A percentile compares a stretch with the other conserved stretches of the same genome.
Conservation (phyloP, 2,888 invertebrate species). For the Lampropteryx suffumata region DNA sequence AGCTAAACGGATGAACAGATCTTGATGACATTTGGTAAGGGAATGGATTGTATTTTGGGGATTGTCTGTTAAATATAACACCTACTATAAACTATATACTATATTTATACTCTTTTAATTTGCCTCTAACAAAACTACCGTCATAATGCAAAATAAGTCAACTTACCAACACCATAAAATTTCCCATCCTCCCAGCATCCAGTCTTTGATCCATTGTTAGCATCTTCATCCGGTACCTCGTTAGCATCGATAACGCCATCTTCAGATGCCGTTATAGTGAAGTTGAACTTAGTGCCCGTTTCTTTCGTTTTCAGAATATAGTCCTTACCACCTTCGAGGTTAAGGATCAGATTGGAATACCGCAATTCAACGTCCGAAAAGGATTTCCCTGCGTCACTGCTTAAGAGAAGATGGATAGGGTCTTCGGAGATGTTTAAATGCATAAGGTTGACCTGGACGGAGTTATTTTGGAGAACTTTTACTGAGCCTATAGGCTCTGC, state of each 20-base stretch:
- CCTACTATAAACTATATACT: too few species aligned
- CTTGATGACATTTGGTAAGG: too few species aligned
- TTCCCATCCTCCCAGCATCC: constrained; percentile 67
- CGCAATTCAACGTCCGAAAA: constrained; percentile 67
- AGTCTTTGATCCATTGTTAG: constrained; percentile 44
- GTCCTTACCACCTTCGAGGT: constrained; percentile 70
- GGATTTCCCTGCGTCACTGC: constrained; percentile 65
- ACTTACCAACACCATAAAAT: constrained; percentile 71
- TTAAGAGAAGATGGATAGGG: constrained; percentile 68
- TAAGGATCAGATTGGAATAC: constrained; percentile 66
- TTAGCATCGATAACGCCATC: constrained; percentile 28
- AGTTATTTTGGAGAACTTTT: constrained; percentile 73
- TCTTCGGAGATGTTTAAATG: constrained; percentile 63
- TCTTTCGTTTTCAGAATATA: constrained; percentile 75
- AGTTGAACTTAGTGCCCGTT: constrained; percentile 75
- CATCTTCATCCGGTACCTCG: constrained; percentile 48
- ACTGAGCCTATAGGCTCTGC: constrained; percentile 73
- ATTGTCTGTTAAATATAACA: too few species aligned
- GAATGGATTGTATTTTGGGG: too few species aligned
- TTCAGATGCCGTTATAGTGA: constrained; percentile 66
- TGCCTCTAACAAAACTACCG: too few species aligned
- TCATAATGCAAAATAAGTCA: not conserved
- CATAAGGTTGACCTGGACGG: constrained; percentile 72
- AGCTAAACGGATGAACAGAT: too few species aligned
- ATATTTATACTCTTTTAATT: too few species aligned